Conservation (phyloP, 2,888 invertebrate species). For the Craniophora ligustri region DNA sequence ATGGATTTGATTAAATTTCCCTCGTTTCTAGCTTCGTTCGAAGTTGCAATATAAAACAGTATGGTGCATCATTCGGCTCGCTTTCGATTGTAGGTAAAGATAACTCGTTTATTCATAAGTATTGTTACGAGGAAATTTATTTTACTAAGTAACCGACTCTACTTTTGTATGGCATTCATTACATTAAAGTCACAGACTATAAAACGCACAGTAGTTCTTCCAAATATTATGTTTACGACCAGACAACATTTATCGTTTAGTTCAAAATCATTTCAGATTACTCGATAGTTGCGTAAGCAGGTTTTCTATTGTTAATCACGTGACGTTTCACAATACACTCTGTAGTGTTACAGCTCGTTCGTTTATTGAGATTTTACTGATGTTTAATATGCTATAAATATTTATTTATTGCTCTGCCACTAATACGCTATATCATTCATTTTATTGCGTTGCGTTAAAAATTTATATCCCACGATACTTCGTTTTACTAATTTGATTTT, state of each 20-base stretch:
- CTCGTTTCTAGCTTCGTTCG: not conserved
- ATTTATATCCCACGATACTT: conserved; percentile 77
- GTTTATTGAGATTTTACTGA: conserved; percentile 82
- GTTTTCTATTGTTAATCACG: conserved; percentile 60
- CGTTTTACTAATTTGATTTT: conserved; percentile 79
- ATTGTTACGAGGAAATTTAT: conserved; percentile 40
- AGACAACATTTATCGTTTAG: conserved; percentile 50
- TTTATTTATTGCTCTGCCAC: conserved; percentile 79
- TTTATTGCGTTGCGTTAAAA: conserved; percentile 77
- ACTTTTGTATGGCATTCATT: conserved; percentile 44
- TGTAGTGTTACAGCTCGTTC: conserved; percentile 65
- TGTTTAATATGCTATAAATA: conserved; percentile 84
- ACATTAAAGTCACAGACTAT: conserved; percentile 46
- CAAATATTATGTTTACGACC: conserved; percentile 52
- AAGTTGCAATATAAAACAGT: not conserved
- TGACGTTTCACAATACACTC: conserved; percentile 71
- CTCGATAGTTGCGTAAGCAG: conserved; percentile 42
- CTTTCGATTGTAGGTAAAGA: not conserved
- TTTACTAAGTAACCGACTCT: conserved; percentile 31
- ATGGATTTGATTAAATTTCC: no score
- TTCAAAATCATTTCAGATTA: conserved; percentile 44
- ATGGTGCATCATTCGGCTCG: not conserved
- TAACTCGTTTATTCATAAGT: conserved; percentile 27
- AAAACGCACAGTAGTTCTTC: conserved; percentile 50
- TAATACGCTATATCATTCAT: conserved; percentile 82